Evolutionary conservation across 1,140 invertebrate species (phyloP), one percentile per base, ranked within the genome.

Genomic region (Hyles vespertilio): DNA sequence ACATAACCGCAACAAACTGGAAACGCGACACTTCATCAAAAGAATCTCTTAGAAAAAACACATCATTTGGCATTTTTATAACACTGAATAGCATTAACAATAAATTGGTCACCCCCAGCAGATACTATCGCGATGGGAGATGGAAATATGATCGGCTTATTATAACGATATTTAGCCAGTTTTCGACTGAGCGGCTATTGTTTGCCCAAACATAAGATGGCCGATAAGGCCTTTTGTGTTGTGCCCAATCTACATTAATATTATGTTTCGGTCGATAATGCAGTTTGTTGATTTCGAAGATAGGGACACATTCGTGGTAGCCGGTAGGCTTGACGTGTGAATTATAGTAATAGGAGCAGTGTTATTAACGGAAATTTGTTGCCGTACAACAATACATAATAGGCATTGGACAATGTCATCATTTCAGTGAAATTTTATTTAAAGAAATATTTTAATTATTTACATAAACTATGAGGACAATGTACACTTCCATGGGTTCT

Each of bases 151-250:
- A 84, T 82, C 75, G 56, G 64, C 74, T 82, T 78, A 81, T 84
- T 84, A 84, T 82, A 84, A 84, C 77, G 78, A 84, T 84, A 84
- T 84, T 84, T 22, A 74, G 74, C 72, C 74, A 79, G 68, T 77
- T 81, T 75, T 77, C 65, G 58, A 64, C 32, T 51, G 22, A 40
- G 36, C 5, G 36, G 4, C 55, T 59, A 72, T 79, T 80, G 79
- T 82, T 22, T 22, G 22, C 64, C 57, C 61, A 58, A 47, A 58
- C 59, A 22, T 22, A 65, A 56, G 69, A 68, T 73, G 58, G 59
- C n/a, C 58, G 81, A 84, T 84, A 84, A 72, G 65, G 51, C 11
- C 63, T 47, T 65, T 81, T 80, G 74, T 84, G n/a, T 43, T 36
- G 56, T 52, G 22, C 33, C 34, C 43, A 11, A 34, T 50, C 32